Conservation (phyloP, 1,140 invertebrate genomes). For the Procambarus virginalis region DNA sequence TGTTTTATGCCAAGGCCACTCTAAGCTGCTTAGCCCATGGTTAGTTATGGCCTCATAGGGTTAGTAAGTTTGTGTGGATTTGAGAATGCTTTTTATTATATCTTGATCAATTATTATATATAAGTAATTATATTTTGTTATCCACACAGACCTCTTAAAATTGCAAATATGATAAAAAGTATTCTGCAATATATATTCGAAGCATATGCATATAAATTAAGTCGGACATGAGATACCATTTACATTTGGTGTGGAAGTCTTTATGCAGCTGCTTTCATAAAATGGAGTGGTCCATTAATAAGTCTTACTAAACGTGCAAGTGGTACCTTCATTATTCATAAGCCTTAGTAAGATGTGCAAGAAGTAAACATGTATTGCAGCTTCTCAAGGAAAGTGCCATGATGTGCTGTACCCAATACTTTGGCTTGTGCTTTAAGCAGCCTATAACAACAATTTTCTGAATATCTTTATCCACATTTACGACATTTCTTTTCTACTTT, state of each 20-base stretch:
- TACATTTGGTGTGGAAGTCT: background rate
- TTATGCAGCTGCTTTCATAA: background rate
- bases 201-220: background rate
- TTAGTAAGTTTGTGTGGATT: background rate
- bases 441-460: background rate
- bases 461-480: background rate
- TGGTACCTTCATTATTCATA: background rate
- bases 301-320: too few relatives aligned
- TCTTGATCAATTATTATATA: background rate
- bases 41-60: background rate
- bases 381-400: background rate
- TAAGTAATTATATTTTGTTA: background rate
- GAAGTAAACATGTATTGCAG: background rate
- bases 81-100: background rate
- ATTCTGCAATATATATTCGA: background rate
- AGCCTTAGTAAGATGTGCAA: background rate
- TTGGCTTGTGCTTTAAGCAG: background rate
- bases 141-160: background rate
- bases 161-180: background rate
- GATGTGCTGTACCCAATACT: background rate
- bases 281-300: background rate
- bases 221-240: background rate
- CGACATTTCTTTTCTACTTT: background rate
- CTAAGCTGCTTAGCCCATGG: slow-evolving; percentile 12
- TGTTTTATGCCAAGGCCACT: slow-evolving; percentile 63